phyloP scores from a whole-genome alignment of 2,113 vertebrate genomes.

The Colistium nudipinnis region DNA sequence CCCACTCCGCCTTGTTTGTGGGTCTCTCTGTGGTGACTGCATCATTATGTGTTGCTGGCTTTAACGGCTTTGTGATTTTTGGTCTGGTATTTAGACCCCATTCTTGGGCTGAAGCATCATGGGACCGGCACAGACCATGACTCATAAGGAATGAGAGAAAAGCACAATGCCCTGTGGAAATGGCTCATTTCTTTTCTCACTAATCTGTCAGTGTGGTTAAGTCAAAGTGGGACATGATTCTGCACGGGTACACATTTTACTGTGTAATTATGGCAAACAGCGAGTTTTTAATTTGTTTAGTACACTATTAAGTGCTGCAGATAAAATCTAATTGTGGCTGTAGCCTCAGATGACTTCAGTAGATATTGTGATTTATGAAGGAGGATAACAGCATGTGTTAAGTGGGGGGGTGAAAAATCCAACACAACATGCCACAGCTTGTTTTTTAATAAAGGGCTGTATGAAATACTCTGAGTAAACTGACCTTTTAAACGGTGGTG shows the following conservation, averaged over 20 bases:
- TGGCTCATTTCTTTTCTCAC: conserved; percentile 46
- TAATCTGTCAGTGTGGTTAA: conserved; percentile 44
- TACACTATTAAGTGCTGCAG: neutral
- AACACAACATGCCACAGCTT: too few relatives aligned
- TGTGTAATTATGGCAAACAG: conserved; percentile 1
- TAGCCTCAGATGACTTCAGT: neutral
- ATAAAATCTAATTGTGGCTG: neutral
- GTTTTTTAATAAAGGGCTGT: too few relatives aligned
- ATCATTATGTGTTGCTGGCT: conserved; percentile 9
- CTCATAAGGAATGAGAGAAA: conserved; percentile 58
- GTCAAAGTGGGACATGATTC: conserved; percentile 14
- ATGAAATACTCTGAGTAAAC: neutral
- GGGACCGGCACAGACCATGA: conserved; percentile 65
- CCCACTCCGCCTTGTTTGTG: neutral
- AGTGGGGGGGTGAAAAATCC: too few relatives aligned
- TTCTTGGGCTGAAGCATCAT: conserved; percentile 44
- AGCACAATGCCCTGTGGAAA: conserved; percentile 59
- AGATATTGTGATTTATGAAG: neutral
- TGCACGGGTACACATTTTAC: neutral
- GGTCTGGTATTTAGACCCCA: conserved; percentile 55
- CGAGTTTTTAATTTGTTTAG: neutral
- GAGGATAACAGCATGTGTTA: neutral
- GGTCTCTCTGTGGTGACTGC: neutral
- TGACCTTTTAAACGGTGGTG: neutral
- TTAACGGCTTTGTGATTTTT: conserved; percentile 7